Evolutionary conservation across 2,888 invertebrate species (phyloP).

Genomic region (Andrena trimmerana): DNA sequence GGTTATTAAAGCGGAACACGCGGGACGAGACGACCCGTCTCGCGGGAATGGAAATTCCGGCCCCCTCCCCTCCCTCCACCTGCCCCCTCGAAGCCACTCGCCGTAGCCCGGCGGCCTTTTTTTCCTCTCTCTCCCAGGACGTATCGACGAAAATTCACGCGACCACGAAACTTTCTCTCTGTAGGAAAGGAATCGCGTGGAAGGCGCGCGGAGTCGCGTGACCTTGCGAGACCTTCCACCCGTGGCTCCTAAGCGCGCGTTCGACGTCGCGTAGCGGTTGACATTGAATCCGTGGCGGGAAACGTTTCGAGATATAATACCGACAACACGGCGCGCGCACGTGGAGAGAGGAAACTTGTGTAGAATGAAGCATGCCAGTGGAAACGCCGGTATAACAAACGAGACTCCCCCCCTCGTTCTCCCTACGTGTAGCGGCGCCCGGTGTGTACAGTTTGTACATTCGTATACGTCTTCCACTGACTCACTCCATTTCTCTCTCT

Average conservation of each 20-base stretch:
- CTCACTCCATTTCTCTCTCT: constrained; percentile 23
- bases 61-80: not conserved
- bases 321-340: constrained; percentile 59
- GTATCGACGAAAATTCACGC: constrained; percentile 37
- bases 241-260: constrained; percentile 48
- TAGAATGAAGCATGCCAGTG: constrained; percentile 52
- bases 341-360: constrained; percentile 68
- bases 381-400: constrained; percentile 69
- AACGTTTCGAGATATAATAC: constrained; percentile 59
- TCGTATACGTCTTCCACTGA: constrained; percentile 58
- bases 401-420: constrained; percentile 38
- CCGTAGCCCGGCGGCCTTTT: not conserved
- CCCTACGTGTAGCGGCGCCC: constrained; percentile 18
- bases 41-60: constrained; percentile 54
- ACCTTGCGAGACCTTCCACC: constrained; percentile 71
- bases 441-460: constrained; percentile 61
- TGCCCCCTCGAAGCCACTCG: too few relatives aligned
- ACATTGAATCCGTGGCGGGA: constrained; percentile 70
- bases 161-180: constrained; percentile 64
- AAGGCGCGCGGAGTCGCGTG: constrained; percentile 48
- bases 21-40: constrained; percentile 3
- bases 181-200: constrained; percentile 13
- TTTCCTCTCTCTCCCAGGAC: constrained; percentile 13
- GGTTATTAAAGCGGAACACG: constrained; percentile 64
- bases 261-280: constrained; percentile 66